phyloP scores from a whole-genome alignment of 2,797 vertebrate species.

The Silurus lanzhouensis region DNA sequence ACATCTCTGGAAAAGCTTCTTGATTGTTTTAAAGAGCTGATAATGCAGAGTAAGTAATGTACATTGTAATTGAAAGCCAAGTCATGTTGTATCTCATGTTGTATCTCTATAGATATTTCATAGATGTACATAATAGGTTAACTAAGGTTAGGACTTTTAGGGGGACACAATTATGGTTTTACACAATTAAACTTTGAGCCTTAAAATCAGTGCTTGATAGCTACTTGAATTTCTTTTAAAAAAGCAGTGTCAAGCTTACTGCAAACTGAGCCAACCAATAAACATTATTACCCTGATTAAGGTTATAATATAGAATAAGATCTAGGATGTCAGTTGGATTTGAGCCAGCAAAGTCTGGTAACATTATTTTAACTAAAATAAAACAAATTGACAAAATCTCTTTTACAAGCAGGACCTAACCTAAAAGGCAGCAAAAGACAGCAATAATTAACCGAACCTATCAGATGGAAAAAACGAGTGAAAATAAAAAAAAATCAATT shows the following conservation, averaged over 20 bases:
- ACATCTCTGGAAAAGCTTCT: slow-evolving; percentile 92
- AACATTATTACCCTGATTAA: neutral
- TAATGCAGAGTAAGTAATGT: slow-evolving; percentile 71
- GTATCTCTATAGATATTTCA: neutral
- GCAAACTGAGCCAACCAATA: neutral
- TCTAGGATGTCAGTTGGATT: no score
- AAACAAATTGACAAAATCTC: no score
- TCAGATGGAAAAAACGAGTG: no score
- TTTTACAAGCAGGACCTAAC: no score
- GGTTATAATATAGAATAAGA: neutral
- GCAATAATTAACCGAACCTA: no score
- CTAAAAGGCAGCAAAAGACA: no score
- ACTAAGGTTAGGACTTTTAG: neutral
- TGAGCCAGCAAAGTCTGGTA: no score
- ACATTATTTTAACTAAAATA: no score
- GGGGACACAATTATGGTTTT: neutral
- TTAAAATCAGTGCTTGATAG: neutral
- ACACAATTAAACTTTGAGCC: neutral
- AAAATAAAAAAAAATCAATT: no score
- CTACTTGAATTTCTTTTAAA: neutral
- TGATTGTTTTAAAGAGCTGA: slow-evolving; percentile 84
- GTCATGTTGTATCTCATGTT: neutral
- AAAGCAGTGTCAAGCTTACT: neutral
- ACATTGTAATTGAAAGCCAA: neutral
- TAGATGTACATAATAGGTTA: neutral